Evolutionary conservation across 2,888 invertebrate species (phyloP), one percentile per base, ranked within the genome.

Genomic region (Epiblema foenella): DNA sequence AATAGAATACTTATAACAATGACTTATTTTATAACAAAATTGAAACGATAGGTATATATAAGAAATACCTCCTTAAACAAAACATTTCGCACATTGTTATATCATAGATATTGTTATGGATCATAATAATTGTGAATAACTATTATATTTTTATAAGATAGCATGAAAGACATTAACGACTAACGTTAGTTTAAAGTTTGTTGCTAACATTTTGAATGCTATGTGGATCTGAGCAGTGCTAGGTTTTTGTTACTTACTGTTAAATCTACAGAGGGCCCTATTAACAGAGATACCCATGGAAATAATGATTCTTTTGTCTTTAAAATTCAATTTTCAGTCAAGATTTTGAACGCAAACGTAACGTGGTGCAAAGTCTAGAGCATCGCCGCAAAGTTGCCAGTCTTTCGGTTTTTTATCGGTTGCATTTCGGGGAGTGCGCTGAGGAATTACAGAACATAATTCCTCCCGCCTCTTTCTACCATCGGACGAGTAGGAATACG

Each of bases 101-200:
- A 33, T 33, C 33, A 33, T 33, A 33, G 8, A 33, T 33, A 33
- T 33, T 33, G 54, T 60, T 37, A 39, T 54, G 20, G 59, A 56
- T 56, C 37, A 60, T 71, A 62, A 71, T 67, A 66, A 71, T 62
- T 71, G 71, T 71, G 67, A 62, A 71, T 67, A 71, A 71, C 62
- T 33, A 24, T 24, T 62, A 71, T 71, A 71, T 71, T 73, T 65
- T 73, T 72, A 67, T 72, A 73, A 65, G 67, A 73, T 71, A 68
- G 67, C 83, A 82, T 82, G 79, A 88, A 88, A 88, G 88, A 88
- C 88, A 88, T 82, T 88, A 88, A 88, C 83, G 79, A 76, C 80
- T 87, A 86, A 86, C 80, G 68, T 71, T 77, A 73, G 62, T 68
- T 73, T 70, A 64, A 73, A 74, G 68, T 68, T 72, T 73, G 60